Evolutionary conservation across 2,888 invertebrate species (phyloP), one percentile per base, ranked within the genome.

Genomic region (Amiota minor): DNA sequence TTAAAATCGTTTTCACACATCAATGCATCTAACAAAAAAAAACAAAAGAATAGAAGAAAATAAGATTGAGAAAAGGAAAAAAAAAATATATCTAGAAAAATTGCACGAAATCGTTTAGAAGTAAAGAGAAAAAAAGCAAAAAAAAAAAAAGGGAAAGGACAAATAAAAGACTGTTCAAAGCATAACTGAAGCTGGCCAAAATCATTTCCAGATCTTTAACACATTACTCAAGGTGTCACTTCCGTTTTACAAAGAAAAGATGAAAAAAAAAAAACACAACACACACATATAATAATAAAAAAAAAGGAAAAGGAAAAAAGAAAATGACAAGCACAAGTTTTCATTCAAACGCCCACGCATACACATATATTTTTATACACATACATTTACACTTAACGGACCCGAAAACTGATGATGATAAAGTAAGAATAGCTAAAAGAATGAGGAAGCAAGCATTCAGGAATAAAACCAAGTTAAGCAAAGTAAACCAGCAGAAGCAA

Each of bases 211-310:
- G 62, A 64, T 71, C 64, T 62, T 65, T 71, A 70, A 75, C 59
- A 72, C 75, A 78, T 78, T 76, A 75, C 73, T 81, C 59, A 75
- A 84, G 80, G 77, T 83, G 83, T 83, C 78, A 80, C 78, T 78
- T 79, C 72, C 74, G 72, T 70, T 71, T 67, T 49, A 45, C 12
- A 70, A 46, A 67, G 50, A 49, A 18, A 56, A 56, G 50, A 68
- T 62, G 46, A 71, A 45, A 46, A 53, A 74, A 70, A 35, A 16
- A 68, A n/a, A 45, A 59, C 53, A n/a, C 53, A 53, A 59, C 59
- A 10, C 53, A 53, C 53, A 53, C 53, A 53, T 14, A 53, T 16
- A 49, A 20, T 3, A 16, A 16, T 16, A 35, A 69, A 59, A 62
- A 55, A 3, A 53, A 47, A 69, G 14, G 9, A 35, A 49, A n/a